phyloP scores from a whole-genome alignment of 2,113 vertebrate species.

The Oceanodroma tethys region DNA sequence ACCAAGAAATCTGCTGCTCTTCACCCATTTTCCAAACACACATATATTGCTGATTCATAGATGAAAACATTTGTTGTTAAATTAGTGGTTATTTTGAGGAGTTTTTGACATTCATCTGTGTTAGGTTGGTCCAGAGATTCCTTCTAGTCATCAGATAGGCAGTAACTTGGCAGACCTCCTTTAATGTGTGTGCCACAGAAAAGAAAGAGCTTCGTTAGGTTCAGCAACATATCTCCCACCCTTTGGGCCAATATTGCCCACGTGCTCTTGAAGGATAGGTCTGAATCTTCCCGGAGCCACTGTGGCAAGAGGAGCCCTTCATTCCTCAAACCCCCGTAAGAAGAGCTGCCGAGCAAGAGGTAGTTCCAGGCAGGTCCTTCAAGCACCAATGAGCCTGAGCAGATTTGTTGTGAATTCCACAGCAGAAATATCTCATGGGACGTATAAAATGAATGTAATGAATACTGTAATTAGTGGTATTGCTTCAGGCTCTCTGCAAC shows the following conservation, averaged over 20 bases:
- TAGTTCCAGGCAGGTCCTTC: not conserved
- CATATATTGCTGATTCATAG: not conserved
- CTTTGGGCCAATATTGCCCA: not conserved
- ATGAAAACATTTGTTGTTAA: not conserved
- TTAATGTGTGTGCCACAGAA: not conserved
- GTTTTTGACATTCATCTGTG: not conserved
- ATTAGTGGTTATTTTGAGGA: not conserved
- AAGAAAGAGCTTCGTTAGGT: accelerated
- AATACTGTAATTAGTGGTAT: not conserved
- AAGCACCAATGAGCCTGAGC: not conserved
- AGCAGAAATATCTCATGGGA: not conserved
- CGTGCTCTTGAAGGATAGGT: not conserved
- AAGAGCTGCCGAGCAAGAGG: not conserved
- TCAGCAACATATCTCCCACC: not conserved
- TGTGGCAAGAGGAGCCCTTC: not conserved
- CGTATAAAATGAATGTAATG: not conserved
- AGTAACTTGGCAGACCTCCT: not conserved
- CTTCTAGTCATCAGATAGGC: not conserved
- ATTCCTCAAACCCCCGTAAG: not conserved
- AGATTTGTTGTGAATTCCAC: not conserved
- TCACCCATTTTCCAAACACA: not conserved
- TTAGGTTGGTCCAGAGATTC: not conserved
- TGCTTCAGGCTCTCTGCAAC: not conserved
- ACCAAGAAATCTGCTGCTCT: not conserved
- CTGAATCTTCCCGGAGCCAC: not conserved